phyloP scores from a whole-genome alignment of 2,888 invertebrate genomes.

The Schizaphis graminum region DNA sequence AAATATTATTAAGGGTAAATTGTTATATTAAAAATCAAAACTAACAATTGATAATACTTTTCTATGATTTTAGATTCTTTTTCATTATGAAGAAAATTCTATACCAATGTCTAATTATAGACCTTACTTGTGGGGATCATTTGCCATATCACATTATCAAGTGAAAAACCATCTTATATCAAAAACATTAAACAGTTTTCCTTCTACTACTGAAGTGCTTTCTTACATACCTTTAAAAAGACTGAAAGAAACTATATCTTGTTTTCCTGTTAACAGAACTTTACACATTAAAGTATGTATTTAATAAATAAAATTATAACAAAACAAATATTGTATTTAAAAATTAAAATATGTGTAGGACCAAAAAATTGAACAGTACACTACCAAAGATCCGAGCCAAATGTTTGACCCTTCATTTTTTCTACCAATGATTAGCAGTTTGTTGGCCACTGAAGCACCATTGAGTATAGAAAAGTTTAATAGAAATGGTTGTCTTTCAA shows the following conservation, averaged over 20 bases:
- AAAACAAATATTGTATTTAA: neutral
- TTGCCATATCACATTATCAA: constrained; percentile 84
- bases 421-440: constrained; percentile 81
- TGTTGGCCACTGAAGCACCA: constrained; percentile 82
- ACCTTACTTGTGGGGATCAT: constrained; percentile 88
- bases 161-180: constrained; percentile 71
- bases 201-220: constrained; percentile 66
- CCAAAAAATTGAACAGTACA: constrained; percentile 10
- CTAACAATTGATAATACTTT: constrained; percentile 70
- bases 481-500: constrained; percentile 79
- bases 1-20: constrained; percentile 75
- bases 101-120: constrained; percentile 78
- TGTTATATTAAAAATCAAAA: constrained; percentile 5
- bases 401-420: constrained; percentile 88
- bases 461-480: constrained; percentile 81
- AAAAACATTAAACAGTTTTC: constrained; percentile 68
- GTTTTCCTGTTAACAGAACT: constrained; percentile 68
- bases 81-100: constrained; percentile 79
- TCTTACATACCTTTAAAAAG: constrained; percentile 62
- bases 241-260: constrained; percentile 62
- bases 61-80: constrained; percentile 73
- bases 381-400: constrained; percentile 68
- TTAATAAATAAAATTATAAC: neutral
- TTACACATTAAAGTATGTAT: constrained; percentile 67
- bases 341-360: constrained; percentile 12